phyloP scores from a whole-genome alignment of 2,888 invertebrate genomes.

The Priocnemis perturbator region DNA sequence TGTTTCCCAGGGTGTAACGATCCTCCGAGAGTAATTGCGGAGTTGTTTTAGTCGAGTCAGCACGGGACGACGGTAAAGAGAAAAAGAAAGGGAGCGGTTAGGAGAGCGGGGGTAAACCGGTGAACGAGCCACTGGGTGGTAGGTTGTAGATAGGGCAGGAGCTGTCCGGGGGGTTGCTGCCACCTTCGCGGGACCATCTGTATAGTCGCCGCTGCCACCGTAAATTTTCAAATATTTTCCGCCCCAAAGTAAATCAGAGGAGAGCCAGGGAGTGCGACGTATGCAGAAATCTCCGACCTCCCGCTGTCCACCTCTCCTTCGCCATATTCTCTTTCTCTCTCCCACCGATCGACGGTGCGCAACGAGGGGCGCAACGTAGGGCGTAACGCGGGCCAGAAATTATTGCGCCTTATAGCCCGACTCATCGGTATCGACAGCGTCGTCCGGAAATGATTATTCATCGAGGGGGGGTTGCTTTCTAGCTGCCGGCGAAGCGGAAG shows the following conservation, averaged over 20 bases:
- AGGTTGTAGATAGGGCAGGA: conserved; percentile 40
- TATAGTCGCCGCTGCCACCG: conserved; percentile 47
- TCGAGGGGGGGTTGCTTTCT: too few relatives aligned
- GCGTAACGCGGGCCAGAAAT: too few relatives aligned
- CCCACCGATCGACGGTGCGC: neutral
- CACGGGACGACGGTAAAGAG: conserved; percentile 57
- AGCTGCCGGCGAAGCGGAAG: too few relatives aligned
- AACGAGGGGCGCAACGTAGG: neutral
- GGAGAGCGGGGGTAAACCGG: neutral
- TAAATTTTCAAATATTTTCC: conserved; percentile 72
- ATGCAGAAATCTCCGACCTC: conserved; percentile 9
- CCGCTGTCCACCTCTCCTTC: neutral
- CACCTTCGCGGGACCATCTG: conserved; percentile 45
- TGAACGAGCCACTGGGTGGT: conserved; percentile 37
- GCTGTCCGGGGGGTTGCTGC: conserved; percentile 27
- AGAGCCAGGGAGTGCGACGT: conserved; percentile 13
- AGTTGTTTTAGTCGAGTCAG: conserved; percentile 70
- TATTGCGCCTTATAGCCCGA: too few relatives aligned
- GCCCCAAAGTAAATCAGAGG: conserved; percentile 62
- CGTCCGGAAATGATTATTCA: too few relatives aligned
- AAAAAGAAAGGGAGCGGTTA: conserved; percentile 37
- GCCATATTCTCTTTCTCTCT: conserved; percentile 3
- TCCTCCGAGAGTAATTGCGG: conserved; percentile 70
- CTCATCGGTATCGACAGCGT: too few relatives aligned
- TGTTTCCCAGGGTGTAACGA: conserved; percentile 69